phyloP scores from a whole-genome alignment of 1,140 invertebrate genomes.

The Eriosoma lanigerum region DNA sequence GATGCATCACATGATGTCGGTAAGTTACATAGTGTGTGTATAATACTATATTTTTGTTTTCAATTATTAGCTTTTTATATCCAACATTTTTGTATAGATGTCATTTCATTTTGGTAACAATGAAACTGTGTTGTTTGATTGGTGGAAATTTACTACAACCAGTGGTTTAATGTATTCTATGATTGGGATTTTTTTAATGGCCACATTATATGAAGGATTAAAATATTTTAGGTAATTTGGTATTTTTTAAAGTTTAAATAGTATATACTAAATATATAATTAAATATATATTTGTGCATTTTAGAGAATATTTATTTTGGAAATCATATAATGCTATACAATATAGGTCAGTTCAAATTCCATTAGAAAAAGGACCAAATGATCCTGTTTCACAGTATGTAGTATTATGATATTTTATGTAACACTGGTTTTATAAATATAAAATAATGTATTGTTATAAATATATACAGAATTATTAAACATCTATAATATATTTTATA shows the following conservation, averaged over 20 bases:
- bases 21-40: not conserved
- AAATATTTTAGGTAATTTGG: slow-evolving; percentile 75
- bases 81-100: slow-evolving; percentile 59
- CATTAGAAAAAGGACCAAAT: slow-evolving; percentile 66
- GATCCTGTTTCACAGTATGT: slow-evolving; percentile 58
- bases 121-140: slow-evolving; percentile 76
- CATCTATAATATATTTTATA: too few species aligned
- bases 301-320: slow-evolving; percentile 78
- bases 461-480: too few species aligned
- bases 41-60: not conserved
- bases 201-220: slow-evolving; percentile 84
- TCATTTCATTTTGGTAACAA: slow-evolving; percentile 77
- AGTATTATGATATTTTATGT: slow-evolving; percentile 50
- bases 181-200: slow-evolving; percentile 82
- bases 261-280: not conserved
- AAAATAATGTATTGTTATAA: too few species aligned
- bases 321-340: slow-evolving; percentile 73
- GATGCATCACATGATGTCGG: slow-evolving; percentile 49
- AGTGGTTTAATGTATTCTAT: slow-evolving; percentile 79
- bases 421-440: too few species aligned
- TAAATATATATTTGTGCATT: slow-evolving; percentile 35
- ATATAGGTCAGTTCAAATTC: slow-evolving; percentile 72
- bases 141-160: slow-evolving; percentile 73
- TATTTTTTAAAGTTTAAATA: not conserved
- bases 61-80: not conserved